A percentile compares a stretch with the other conserved stretches of the same genome.
Conservation (phyloP, 2,888 invertebrate genomes). For the Lasioglossum villosulum region DNA sequence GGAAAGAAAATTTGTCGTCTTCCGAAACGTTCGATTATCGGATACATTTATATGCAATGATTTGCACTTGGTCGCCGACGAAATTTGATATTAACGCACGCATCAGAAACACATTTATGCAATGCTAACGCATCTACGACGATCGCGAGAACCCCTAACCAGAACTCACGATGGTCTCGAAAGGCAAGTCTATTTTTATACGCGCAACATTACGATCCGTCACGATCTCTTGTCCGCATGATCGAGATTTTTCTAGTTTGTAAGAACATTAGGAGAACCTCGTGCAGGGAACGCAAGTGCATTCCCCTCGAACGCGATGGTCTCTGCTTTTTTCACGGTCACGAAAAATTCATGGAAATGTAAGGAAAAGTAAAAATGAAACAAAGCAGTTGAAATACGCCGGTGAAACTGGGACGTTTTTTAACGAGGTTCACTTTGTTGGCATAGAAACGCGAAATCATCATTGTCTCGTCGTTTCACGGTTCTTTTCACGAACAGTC, state of each 20-base stretch:
- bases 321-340: not conserved
- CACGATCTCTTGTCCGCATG: slow-evolving; percentile 37
- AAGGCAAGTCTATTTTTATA: slow-evolving; percentile 75
- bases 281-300: slow-evolving; percentile 22
- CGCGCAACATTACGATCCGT: slow-evolving; percentile 46
- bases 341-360: not conserved
- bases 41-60: not conserved
- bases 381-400: not conserved
- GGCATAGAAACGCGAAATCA: not conserved
- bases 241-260: slow-evolving; percentile 45
- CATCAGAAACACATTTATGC: not conserved
- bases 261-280: slow-evolving; percentile 22
- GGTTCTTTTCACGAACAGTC: not conserved
- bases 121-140: slow-evolving; percentile 15
- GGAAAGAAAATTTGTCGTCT: not conserved
- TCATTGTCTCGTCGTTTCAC: slow-evolving; percentile 10
- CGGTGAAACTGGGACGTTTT: not conserved
- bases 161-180: slow-evolving; percentile 23
- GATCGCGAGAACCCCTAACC: slow-evolving; percentile 30
- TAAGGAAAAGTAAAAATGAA: not conserved
- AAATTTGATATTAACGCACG: slow-evolving; percentile 17
- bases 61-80: slow-evolving; percentile 13
- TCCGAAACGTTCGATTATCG: not conserved
- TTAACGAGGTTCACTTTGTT: not conserved
- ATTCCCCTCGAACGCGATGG: not conserved